Conservation (phyloP, 2,888 invertebrate genomes). For the Branchellion lobata region DNA sequence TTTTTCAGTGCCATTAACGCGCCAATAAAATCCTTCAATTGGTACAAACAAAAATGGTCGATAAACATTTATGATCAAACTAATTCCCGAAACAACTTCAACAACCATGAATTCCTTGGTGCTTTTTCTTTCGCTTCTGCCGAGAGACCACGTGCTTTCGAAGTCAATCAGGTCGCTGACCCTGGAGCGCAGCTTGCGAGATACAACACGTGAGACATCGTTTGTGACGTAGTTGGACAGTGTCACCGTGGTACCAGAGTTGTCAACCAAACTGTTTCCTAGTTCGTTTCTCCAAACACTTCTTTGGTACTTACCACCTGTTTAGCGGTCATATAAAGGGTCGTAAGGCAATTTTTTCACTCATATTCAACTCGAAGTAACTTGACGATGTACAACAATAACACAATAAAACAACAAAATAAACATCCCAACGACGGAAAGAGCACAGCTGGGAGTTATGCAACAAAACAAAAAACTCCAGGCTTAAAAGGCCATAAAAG, state of each 20-base stretch:
- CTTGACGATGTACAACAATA: too few species aligned
- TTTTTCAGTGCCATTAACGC: too few species aligned
- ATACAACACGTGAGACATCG: background rate
- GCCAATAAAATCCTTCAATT: too few species aligned
- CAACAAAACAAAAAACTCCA: too few species aligned
- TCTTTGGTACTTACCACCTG: slow-evolving; percentile 12
- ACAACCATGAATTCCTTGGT: background rate
- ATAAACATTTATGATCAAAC: background rate
- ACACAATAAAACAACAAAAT: too few species aligned
- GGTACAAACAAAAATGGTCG: background rate
- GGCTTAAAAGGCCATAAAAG: background rate
- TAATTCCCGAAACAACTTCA: background rate
- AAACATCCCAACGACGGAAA: too few species aligned
- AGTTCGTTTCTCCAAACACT: background rate
- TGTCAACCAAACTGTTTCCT: background rate
- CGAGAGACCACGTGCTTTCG: background rate
- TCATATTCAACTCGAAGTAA: too few species aligned
- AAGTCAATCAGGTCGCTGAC: background rate
- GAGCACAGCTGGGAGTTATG: too few species aligned
- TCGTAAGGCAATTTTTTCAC: too few species aligned
- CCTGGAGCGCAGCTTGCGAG: background rate
- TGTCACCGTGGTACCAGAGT: background rate
- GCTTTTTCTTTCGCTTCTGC: background rate
- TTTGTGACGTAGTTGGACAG: background rate
- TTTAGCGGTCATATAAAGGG: too few species aligned